Percentiles rank a stretch among this genome's conserved stretches.
These are phyloP conservation scores for Zaprionus camerounensis DNA, from an alignment of 1,140 invertebrate genomes.

Conservation along the genomic window DNA sequence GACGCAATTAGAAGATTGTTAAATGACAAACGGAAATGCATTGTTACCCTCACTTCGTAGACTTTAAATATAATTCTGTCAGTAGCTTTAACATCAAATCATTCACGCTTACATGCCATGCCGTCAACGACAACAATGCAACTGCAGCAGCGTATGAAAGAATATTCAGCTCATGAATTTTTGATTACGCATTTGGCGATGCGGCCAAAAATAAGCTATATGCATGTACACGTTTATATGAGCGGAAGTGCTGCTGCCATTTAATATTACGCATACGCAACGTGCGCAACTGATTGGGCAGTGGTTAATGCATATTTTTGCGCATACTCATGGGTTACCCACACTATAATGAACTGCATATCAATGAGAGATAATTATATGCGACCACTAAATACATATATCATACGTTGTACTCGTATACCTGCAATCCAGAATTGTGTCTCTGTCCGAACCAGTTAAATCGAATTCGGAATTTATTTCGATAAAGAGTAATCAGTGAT, in stretches of 20 bases:
- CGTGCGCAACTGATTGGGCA: conserved; percentile 68
- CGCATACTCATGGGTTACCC: conserved; percentile 30
- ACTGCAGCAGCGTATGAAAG: not conserved
- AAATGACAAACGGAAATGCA: not conserved
- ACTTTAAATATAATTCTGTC: conserved; percentile 23
- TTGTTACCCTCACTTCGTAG: not conserved
- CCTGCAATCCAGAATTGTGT: not conserved
- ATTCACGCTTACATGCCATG: conserved; percentile 55
- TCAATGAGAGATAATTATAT: conserved; percentile 32
- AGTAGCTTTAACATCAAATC: conserved; percentile 53
- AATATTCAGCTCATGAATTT: conserved; percentile 77
- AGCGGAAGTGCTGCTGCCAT: conserved; percentile 68
- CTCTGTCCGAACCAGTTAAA: not conserved
- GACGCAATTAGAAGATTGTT: no score
- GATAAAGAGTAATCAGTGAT: conserved; percentile 4
- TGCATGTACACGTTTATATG: conserved; percentile 37
- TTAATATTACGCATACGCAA: conserved; percentile 76
- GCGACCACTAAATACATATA: conserved; percentile 11
- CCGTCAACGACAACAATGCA: not conserved
- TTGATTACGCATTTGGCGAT: conserved; percentile 77
- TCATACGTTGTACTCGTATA: not conserved
- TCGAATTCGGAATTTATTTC: conserved; percentile 8
- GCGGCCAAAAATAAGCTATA: conserved; percentile 57
- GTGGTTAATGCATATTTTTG: conserved; percentile 65
- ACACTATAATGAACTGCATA: conserved; percentile 37